A percentile compares a stretch with the other conserved stretches of the same genome.
Evolutionary conservation across 2,888 invertebrate species (phyloP).

Genomic region (Linnaemya vulpina): DNA sequence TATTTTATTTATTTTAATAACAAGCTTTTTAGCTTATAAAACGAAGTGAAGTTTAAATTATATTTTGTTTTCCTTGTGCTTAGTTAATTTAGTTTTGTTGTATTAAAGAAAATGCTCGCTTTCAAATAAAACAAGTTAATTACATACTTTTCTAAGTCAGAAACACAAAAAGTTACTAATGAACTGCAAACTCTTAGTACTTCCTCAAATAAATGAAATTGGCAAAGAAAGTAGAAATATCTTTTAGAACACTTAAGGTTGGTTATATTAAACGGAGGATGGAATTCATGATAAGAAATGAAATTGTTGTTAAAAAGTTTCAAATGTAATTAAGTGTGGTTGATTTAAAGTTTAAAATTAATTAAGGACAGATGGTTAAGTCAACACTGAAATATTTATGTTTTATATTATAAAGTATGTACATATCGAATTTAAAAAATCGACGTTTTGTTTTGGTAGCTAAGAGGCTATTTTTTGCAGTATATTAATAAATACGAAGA

Average conservation of each 20-base stretch:
- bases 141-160: slow-evolving; percentile 65
- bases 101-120: slow-evolving; percentile 44
- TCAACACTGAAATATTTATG: too few species aligned
- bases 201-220: slow-evolving; percentile 66
- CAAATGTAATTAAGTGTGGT: neutral
- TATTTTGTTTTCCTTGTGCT: slow-evolving; percentile 57
- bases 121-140: slow-evolving; percentile 61
- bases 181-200: slow-evolving; percentile 58
- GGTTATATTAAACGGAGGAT: slow-evolving; percentile 19
- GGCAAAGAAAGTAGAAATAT: slow-evolving; percentile 46
- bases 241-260: slow-evolving; percentile 50
- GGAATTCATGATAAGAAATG: slow-evolving; percentile 33
- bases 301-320: slow-evolving; percentile 10
- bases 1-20: slow-evolving; percentile 64
- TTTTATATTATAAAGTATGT: too few species aligned
- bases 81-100: slow-evolving; percentile 50
- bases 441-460: too few species aligned
- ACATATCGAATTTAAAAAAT: too few species aligned
- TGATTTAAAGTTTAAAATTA: neutral
- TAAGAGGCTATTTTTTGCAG: too few species aligned
- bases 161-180: slow-evolving; percentile 60
- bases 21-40: slow-evolving; percentile 51
- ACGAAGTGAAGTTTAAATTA: slow-evolving; percentile 59
- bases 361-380: neutral
- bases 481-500: too few species aligned